Base-by-base conservation (phyloP, 2,113 vertebrate genomes). In the Cyprinodon tularosa region DNA sequence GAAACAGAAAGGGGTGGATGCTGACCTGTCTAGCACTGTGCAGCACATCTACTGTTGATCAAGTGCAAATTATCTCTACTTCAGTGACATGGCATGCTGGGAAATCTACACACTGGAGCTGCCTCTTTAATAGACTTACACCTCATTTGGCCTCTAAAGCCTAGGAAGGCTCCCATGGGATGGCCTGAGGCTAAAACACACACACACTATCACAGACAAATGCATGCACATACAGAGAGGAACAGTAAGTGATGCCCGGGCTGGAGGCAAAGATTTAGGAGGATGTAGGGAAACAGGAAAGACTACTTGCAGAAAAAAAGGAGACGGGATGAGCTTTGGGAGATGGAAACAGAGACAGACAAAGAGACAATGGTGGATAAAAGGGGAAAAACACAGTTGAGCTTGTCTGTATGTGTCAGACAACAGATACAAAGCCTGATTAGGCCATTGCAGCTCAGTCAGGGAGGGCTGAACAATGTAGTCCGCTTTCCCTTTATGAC, bases 81-180 rank as follows among this genome's bases (percentile, higher is more conserved):
- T 91, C 93, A 95, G 85, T 93, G 94, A 94, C 85, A 91, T 22
- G 88, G 88, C 86, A 79, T 84, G 90, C 82, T 88, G 89, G 88
- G 91, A 94, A 29, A 94, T 94, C 89, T 92, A 77, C 88, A 84
- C 88, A 79, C 80, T 90, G 89, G 83, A 91, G 93, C 86, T 89
- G 92, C 74, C 85, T 88, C 86, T 91, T 95, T 95, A 95, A 95
- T 95, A 95, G 95, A 95, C 94, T 95, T 95, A 93, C 86, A 95
- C 94, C 89, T 95, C 93, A 95, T 96, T 96, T 96, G 95, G 92
- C 93, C 94, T 94, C 91, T 94, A 94, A 96, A 95, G 87, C 92
- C 88, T 88, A 89, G 95, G 95, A 96, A 93, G 92, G 90, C 87
- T 93, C 94, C 95, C 93, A 83, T 80, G 93, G 94, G 95, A 92